These are phyloP conservation scores for Pristionchus arcanus DNA, from an alignment of 2,888 invertebrate genomes.

Conservation along the genomic window DNA sequence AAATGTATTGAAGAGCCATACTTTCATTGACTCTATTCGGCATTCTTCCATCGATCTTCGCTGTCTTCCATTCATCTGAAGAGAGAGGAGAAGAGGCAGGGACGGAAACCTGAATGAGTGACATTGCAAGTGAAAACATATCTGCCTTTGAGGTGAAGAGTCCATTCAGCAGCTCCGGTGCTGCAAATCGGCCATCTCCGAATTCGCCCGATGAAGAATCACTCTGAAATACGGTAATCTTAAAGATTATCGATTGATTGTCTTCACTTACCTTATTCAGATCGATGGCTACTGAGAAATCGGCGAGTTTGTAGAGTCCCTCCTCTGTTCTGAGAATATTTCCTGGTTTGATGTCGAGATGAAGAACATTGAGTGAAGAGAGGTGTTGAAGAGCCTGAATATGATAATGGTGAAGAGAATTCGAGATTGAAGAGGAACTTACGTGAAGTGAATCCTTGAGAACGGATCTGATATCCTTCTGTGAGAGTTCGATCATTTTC, in stretches of 20 bases:
- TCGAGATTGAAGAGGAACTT: neutral
- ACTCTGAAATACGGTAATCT: neutral
- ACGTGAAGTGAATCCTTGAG: neutral
- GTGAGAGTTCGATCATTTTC: neutral
- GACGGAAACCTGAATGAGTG: neutral
- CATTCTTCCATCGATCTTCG: neutral
- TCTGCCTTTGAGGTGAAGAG: neutral
- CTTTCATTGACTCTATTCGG: neutral
- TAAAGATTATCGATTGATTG: neutral
- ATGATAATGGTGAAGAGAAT: neutral
- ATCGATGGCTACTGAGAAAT: neutral
- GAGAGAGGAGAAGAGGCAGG: neutral
- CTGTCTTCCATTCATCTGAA: neutral
- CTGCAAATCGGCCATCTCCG: neutral
- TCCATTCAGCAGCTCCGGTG: neutral
- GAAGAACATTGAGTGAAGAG: neutral
- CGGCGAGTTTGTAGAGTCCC: neutral
- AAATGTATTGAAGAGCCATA: neutral
- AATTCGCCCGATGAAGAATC: neutral
- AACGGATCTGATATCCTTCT: neutral
- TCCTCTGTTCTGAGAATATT: neutral
- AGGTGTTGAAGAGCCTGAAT: neutral
- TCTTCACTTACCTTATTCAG: neutral
- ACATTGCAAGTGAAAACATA: conserved; percentile 1
- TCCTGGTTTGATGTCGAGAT: neutral